Percentiles rank a stretch among this genome's conserved stretches.
phyloP scores from a whole-genome alignment of 1,140 invertebrate genomes.

The Pygmarrhopalites habei region DNA sequence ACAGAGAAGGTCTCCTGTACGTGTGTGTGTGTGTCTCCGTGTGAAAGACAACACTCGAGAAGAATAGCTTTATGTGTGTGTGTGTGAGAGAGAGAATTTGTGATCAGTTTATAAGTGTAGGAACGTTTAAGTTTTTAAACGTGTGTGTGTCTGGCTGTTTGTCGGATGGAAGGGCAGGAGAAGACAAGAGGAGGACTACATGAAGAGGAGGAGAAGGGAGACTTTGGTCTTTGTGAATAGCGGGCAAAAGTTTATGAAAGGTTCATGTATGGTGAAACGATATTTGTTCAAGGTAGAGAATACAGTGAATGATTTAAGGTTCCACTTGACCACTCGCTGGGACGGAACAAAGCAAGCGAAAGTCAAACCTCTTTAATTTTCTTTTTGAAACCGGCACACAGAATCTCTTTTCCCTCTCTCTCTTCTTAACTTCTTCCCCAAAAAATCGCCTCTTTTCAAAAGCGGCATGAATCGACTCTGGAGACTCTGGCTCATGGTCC shows the following conservation, averaged over 20 bases:
- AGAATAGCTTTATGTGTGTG: no score
- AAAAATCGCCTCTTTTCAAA: conserved; percentile 27
- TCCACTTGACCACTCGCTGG: conserved; percentile 38
- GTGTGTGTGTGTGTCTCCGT: no score
- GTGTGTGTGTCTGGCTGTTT: background rate
- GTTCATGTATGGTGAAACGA: conserved; percentile 27
- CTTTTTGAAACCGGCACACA: conserved; percentile 28
- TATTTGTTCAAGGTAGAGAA: conserved; percentile 36
- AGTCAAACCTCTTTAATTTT: conserved; percentile 40
- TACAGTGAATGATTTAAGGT: conserved; percentile 39
- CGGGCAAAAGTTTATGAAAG: conserved; percentile 21
- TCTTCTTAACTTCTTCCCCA: no score
- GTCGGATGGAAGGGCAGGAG: background rate
- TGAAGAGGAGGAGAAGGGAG: background rate
- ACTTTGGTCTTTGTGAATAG: conserved; percentile 5
- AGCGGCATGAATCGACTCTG: conserved; percentile 1
- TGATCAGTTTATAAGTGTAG: background rate
- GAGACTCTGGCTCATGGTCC: no score
- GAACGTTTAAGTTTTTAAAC: background rate
- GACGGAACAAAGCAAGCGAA: conserved; percentile 36
- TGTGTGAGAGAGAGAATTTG: no score
- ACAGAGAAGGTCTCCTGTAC: no score
- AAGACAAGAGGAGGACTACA: background rate
- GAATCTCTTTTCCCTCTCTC: conserved; percentile 21
- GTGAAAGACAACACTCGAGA: background rate